These are phyloP conservation scores for Diarsia brunnea DNA, from an alignment of 2,888 invertebrate genomes.

Conservation along the genomic window DNA sequence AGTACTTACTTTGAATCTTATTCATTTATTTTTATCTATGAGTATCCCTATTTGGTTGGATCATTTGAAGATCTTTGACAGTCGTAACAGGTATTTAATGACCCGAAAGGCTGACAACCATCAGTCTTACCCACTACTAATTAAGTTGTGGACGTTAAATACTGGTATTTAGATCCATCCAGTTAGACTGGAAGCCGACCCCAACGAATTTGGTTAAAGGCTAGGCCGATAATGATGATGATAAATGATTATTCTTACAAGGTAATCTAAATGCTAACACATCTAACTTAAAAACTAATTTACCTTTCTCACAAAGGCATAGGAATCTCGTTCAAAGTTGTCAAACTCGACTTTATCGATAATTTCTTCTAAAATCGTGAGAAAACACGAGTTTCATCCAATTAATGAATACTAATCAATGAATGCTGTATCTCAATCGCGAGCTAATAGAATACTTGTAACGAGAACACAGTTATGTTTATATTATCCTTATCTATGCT, in stretches of 20 bases:
- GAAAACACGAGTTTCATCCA: conserved; percentile 32
- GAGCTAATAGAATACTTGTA: conserved; percentile 22
- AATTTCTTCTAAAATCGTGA: conserved; percentile 22
- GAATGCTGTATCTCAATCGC: conserved; percentile 23
- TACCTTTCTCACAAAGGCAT: neutral
- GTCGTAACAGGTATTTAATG: too few species aligned
- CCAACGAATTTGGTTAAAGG: too few species aligned
- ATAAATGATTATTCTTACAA: neutral
- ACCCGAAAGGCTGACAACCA: too few species aligned
- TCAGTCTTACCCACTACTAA: too few species aligned
- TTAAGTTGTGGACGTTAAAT: too few species aligned
- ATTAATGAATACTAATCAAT: conserved; percentile 34
- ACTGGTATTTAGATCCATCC: too few species aligned
- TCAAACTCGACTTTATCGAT: conserved; percentile 1
- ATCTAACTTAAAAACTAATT: neutral
- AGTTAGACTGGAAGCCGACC: too few species aligned
- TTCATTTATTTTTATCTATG: too few species aligned
- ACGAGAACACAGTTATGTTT: conserved; percentile 29
- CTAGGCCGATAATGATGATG: too few species aligned
- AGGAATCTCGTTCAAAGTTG: neutral
- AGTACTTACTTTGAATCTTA: too few species aligned
- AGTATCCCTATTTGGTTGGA: too few species aligned
- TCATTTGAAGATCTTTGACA: too few species aligned
- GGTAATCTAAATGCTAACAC: neutral
- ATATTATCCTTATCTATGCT: conserved; percentile 53